phyloP scores from a whole-genome alignment of 1,140 invertebrate species.

The Luehdorfia chinensis region DNA sequence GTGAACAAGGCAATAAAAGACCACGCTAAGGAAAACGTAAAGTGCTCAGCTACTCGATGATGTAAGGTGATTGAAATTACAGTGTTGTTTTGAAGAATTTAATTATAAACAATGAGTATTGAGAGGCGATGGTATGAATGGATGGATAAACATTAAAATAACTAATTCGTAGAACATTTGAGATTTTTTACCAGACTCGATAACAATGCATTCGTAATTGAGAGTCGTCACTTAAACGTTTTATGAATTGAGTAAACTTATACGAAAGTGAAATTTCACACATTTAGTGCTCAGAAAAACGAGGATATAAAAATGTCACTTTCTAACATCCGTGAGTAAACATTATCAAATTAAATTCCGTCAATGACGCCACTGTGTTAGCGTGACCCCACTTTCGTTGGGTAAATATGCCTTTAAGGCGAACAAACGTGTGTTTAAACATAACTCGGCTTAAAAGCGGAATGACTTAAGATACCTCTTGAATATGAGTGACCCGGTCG shows the following conservation, averaged over 20 bases:
- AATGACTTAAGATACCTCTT: constrained; percentile 3
- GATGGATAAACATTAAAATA: no score
- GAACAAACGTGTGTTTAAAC: constrained; percentile 17
- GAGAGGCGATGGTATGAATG: no score
- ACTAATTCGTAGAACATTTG: no score
- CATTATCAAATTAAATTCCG: constrained; percentile 42
- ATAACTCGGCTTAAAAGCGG: constrained; percentile 10
- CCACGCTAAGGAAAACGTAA: no score
- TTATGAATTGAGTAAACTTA: constrained; percentile 15
- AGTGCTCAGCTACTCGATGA: no score
- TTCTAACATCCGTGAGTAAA: constrained; percentile 40
- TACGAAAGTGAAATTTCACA: constrained; percentile 16
- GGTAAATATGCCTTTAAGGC: constrained; percentile 28
- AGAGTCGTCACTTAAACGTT: no score
- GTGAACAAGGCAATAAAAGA: no score
- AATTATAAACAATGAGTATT: no score
- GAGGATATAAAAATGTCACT: constrained; percentile 39
- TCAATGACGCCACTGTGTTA: constrained; percentile 20
- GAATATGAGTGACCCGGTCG: not conserved
- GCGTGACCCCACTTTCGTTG: constrained; percentile 35
- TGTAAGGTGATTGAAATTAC: no score
- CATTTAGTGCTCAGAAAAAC: constrained; percentile 9
- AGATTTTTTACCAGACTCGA: no score
- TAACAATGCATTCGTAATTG: no score
- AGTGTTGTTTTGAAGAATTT: no score